Evolutionary conservation across 1,140 invertebrate genomes (phyloP).

Genomic region (Pseudoatta argentina): DNA sequence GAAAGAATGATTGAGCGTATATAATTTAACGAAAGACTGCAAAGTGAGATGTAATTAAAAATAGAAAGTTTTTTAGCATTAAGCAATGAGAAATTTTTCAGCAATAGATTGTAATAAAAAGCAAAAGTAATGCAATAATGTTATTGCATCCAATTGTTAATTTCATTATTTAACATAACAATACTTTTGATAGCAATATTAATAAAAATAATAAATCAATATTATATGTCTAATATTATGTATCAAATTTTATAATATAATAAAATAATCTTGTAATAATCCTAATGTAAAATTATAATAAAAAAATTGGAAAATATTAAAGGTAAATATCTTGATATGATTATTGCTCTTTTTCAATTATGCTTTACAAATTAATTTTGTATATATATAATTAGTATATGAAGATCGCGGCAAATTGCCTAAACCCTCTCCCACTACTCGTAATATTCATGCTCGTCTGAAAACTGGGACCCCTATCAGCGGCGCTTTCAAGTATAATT

Average conservation of each 20-base stretch:
- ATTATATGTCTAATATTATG: neutral
- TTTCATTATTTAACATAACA: neutral
- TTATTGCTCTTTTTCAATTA: neutral
- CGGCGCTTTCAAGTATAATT: too few relatives aligned
- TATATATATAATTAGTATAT: neutral
- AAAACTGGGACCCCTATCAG: too few relatives aligned
- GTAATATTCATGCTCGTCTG: too few relatives aligned
- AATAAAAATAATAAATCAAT: conserved; percentile 17
- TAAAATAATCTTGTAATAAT: neutral
- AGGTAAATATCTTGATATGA: neutral
- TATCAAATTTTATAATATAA: neutral
- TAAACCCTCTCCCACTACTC: too few relatives aligned
- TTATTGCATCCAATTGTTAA: neutral
- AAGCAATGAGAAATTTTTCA: neutral
- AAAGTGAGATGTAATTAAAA: neutral
- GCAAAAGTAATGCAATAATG: neutral
- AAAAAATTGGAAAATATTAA: neutral
- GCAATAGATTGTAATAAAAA: neutral
- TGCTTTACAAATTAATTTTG: neutral
- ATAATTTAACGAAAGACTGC: neutral
- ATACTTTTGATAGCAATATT: neutral
- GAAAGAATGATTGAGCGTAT: neutral
- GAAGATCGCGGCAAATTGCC: too few relatives aligned
- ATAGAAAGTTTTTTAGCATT: neutral
- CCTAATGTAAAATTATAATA: neutral